phyloP scores from a whole-genome alignment of 35 echinoderm and acorn worm species.

The Heliocidaris erythrogramma region DNA sequence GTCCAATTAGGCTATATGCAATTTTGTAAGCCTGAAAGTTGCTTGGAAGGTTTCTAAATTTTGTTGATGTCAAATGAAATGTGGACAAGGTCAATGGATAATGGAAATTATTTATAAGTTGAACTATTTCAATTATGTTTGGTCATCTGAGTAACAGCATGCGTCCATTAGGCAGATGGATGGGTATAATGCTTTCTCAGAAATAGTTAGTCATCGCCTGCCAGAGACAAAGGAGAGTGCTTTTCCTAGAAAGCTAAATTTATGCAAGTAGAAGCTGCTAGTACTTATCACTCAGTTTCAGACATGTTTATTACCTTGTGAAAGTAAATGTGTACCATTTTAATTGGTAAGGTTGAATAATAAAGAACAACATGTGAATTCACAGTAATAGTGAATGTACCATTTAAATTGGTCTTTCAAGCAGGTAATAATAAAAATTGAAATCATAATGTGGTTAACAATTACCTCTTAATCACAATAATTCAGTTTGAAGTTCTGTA shows the following conservation, averaged over 20 bases:
- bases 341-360: background rate
- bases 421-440: background rate
- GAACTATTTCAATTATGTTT: background rate
- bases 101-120: slow-evolving; percentile 12
- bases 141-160: slow-evolving; percentile 1
- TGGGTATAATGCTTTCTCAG: background rate
- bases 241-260: background rate
- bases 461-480: background rate
- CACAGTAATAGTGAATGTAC: background rate
- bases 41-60: background rate
- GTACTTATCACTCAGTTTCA: background rate
- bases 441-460: background rate
- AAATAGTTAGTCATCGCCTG: background rate
- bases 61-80: background rate
- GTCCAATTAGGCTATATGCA: background rate
- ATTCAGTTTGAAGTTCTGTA: no score
- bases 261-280: background rate
- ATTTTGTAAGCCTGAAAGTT: background rate
- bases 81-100: background rate
- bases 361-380: background rate
- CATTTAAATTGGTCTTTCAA: background rate
- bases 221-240: background rate
- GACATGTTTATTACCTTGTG: background rate
- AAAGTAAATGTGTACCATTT: background rate
- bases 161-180: slow-evolving; percentile 7